Percentiles rank a stretch among this genome's conserved stretches.
phyloP scores from a whole-genome alignment of 2,888 invertebrate species.

The Megamerina dolium region DNA sequence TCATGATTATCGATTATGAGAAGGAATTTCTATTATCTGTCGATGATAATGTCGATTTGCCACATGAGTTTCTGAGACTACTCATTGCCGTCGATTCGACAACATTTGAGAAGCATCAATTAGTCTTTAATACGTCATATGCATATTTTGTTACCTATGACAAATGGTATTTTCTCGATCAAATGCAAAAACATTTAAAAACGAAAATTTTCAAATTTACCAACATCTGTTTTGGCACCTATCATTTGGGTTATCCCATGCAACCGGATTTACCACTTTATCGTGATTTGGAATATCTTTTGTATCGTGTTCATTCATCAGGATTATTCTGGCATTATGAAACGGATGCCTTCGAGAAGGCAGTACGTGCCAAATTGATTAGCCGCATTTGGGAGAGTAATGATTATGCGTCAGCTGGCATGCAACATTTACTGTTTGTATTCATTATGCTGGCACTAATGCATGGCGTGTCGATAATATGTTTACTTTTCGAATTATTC shows the following conservation, averaged over 20 bases:
- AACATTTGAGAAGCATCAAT: conserved; percentile 31
- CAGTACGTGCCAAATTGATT: conserved; percentile 27
- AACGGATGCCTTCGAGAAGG: conserved; percentile 27
- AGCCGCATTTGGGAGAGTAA: conserved; percentile 21
- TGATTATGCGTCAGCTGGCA: conserved; percentile 31
- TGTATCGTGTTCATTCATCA: conserved; percentile 29
- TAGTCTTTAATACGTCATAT: conserved; percentile 24
- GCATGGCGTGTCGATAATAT: too few relatives aligned
- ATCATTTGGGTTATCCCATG: too few relatives aligned
- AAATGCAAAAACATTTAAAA: too few relatives aligned
- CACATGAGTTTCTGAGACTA: conserved; percentile 23
- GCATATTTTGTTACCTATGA: conserved; percentile 35
- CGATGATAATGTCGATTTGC: conserved; percentile 10
- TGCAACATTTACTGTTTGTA: conserved; percentile 30
- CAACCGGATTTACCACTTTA: too few relatives aligned
- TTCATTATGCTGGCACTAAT: conserved; percentile 20
- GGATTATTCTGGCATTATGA: conserved; percentile 29
- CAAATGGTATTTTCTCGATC: too few relatives aligned
- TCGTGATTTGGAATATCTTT: conserved; percentile 27
- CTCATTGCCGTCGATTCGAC: too few relatives aligned
- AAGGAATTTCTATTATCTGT: conserved; percentile 30
- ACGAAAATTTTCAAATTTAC: too few relatives aligned
- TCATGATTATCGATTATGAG: conserved; percentile 41
- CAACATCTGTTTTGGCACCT: too few relatives aligned
- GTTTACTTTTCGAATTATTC: too few relatives aligned